Percentiles rank a stretch among this genome's conserved stretches.
phyloP scores from a whole-genome alignment of 2,113 vertebrate genomes.

The Charina bottae region DNA sequence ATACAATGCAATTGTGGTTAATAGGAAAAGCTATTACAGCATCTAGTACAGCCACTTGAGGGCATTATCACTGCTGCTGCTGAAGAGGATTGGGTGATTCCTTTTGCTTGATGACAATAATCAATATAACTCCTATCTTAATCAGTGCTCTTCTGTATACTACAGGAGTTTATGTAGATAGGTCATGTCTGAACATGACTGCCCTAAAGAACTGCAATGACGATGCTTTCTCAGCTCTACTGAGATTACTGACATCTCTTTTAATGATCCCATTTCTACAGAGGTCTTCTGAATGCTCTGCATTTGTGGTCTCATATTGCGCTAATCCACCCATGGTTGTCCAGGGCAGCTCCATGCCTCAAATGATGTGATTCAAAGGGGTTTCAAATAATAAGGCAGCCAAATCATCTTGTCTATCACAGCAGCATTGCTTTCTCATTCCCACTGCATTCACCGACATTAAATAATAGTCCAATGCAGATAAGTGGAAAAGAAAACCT shows the following conservation, averaged over 20 bases:
- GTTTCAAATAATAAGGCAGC: no score
- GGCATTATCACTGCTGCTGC: constrained; percentile 4
- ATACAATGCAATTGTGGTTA: neutral
- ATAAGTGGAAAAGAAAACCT: no score
- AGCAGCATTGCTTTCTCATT: no score
- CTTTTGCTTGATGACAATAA: neutral
- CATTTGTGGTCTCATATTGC: neutral
- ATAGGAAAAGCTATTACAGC: neutral
- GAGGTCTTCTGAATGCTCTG: neutral
- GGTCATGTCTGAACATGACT: neutral
- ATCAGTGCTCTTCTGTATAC: neutral
- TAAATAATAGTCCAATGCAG: no score
- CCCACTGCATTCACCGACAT: no score
- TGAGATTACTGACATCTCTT: neutral
- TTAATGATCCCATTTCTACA: neutral
- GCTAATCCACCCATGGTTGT: neutral
- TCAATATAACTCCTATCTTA: neutral
- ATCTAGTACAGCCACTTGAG: constrained; percentile 14
- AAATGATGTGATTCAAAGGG: neutral
- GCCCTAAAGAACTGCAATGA: neutral
- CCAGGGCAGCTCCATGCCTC: neutral
- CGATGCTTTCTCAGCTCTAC: neutral
- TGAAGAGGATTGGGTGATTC: neutral
- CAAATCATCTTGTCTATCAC: no score
- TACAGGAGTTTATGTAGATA: neutral